Evolutionary conservation across 2,113 vertebrate species (phyloP).

Genomic region (Agelaius phoeniceus): DNA sequence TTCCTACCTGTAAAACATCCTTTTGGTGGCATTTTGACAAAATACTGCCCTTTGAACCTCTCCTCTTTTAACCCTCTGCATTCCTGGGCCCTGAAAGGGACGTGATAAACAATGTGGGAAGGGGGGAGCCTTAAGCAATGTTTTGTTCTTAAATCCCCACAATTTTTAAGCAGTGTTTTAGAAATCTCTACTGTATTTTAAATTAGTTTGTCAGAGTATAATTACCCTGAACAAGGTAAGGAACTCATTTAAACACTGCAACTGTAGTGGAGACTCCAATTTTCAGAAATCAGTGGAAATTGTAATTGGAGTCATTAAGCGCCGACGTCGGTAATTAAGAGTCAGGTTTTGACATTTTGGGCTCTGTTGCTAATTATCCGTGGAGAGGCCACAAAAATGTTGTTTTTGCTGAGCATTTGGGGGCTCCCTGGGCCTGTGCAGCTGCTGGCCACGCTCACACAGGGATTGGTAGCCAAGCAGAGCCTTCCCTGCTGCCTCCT

Average conservation of each 20-base stretch:
- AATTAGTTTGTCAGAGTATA: constrained; percentile 50
- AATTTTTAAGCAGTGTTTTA: not conserved
- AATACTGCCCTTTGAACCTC: not conserved
- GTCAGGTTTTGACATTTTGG: not conserved
- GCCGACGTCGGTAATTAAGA: constrained; percentile 48
- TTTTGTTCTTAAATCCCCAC: not conserved
- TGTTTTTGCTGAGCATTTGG: not conserved
- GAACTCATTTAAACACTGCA: constrained; percentile 52
- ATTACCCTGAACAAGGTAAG: not conserved
- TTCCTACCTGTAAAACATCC: not conserved
- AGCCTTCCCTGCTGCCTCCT: not conserved
- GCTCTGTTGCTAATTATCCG: not conserved
- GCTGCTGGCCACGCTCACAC: accelerated
- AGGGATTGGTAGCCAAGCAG: not conserved
- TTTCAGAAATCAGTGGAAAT: constrained; percentile 61
- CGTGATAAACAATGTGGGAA: not conserved
- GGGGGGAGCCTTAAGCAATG: not conserved
- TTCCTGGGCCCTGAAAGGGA: not conserved
- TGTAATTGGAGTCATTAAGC: constrained; percentile 66
- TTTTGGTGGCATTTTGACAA: not conserved
- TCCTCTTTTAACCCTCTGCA: not conserved
- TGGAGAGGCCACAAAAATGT: not conserved
- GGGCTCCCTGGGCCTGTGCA: accelerated
- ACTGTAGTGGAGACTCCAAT: constrained; percentile 59
- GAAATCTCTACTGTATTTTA: constrained; percentile 16